Conservation (phyloP, 2,113 vertebrate species). For the Psittacara wagleri region DNA sequence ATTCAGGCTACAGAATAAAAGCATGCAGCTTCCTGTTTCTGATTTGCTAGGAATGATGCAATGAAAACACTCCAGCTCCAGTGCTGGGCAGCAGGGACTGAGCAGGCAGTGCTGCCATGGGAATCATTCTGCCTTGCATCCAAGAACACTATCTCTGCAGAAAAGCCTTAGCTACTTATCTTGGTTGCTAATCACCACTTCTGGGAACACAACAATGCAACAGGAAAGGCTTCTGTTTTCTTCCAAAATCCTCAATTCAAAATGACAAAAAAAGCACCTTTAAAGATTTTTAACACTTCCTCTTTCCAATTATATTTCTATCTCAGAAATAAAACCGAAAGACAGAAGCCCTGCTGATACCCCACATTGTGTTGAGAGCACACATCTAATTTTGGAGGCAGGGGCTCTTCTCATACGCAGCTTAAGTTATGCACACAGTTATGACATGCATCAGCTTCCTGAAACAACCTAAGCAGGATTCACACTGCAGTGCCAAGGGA, state of each 20-base stretch:
- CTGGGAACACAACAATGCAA: neutral
- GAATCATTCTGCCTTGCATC: neutral
- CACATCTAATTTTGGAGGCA: neutral
- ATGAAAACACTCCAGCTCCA: neutral
- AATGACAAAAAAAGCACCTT: neutral
- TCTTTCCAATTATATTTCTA: neutral
- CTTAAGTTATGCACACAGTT: neutral
- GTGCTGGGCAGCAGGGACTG: neutral
- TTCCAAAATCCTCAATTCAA: neutral
- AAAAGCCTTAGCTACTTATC: slow-evolving; percentile 31
- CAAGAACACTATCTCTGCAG: neutral
- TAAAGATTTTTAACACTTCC: neutral
- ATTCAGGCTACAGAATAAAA: neutral
- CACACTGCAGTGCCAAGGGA: neutral
- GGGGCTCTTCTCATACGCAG: fast-evolving
- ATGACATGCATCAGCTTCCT: neutral
- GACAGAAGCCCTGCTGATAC: neutral
- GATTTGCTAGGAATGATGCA: neutral
- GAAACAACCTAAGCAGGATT: neutral
- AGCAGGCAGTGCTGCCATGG: neutral
- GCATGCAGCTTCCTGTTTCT: neutral
- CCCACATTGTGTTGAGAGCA: neutral
- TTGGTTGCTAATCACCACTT: neutral
- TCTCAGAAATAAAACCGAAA: neutral
- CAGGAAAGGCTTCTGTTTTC: neutral